Base-by-base conservation (phyloP, 2,888 invertebrate species). In the Anaspis maculata region DNA sequence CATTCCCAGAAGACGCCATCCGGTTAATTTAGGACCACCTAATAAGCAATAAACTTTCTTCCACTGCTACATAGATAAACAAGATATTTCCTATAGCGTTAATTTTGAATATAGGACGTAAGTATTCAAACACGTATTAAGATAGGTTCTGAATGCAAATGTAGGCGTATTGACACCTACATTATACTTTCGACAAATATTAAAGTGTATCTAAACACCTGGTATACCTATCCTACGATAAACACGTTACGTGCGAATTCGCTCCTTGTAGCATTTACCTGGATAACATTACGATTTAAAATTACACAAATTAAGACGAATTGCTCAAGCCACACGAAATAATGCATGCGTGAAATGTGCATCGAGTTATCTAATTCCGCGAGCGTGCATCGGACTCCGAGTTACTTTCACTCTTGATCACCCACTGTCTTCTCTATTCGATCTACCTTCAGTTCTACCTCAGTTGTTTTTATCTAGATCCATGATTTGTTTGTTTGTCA, bases 391-490 rank as follows among this genome's bases (percentile, higher is more conserved):
- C 39, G 15, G 29, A 25, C 30, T 32, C 25, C n/a, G 32, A 32
- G 32, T 36, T 35, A 43, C 47, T 47, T 47, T 47, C 47, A 47
- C 47, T 42, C 35, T 36, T 36, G 33, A 39, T 39, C 39, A 39
- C 33, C 39, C 39, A 34, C 42, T 42, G 37, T 36, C 42, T 41
- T 47, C 34, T 42, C 34, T 23, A 16, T 28, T 16, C 30, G 42
- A 41, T 41, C 38, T 44, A 41, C 44, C 44, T 33, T 38, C 41
- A 33, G 39, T 37, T 39, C 38, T 23, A 32, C 27, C 19, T n/a
- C n/a, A n/a, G n/a, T n/a, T n/a, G n/a, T n/a, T 24, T 32, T 44
- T 45, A 46, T 48, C 46, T 46, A 48, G 46, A 48, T 46, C 33
- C 46, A 46, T 46, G 48, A 42, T 32, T 39, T 19, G 34, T 25